These are phyloP conservation scores for Takifugu ocellatus DNA, from an alignment of 2,797 vertebrate species.

Conservation along the genomic window DNA sequence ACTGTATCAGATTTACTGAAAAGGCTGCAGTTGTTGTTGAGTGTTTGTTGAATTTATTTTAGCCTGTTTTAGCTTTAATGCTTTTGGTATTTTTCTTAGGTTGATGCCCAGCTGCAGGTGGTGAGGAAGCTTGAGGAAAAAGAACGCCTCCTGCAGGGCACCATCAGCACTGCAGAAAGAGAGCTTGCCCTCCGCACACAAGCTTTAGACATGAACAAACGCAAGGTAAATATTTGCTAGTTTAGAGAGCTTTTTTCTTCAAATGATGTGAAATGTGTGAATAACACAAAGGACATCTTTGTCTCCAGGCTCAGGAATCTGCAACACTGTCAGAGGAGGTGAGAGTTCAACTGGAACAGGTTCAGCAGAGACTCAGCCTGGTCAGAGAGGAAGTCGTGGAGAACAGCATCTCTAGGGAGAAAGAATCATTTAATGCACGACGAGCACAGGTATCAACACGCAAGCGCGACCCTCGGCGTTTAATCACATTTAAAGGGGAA, in stretches of 20 bases:
- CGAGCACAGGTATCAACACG: conserved; percentile 83
- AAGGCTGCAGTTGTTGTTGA: not conserved
- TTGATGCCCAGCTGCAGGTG: conserved; percentile 94
- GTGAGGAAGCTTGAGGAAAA: conserved; percentile 96
- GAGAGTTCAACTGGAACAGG: conserved; percentile 85
- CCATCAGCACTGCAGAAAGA: conserved; percentile 91
- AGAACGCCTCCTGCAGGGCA: conserved; percentile 94
- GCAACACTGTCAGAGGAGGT: conserved; percentile 88
- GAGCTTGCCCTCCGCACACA: conserved; percentile 90
- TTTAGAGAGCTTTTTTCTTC: no score
- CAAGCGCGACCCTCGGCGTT: no score
- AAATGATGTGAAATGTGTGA: not conserved
- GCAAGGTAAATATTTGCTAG: conserved; percentile 79
- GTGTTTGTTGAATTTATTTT: not conserved
- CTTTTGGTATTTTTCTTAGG: conserved; percentile 66
- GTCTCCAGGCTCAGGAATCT: conserved; percentile 85
- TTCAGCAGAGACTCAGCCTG: conserved; percentile 88
- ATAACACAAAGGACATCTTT: not conserved
- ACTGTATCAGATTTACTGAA: not conserved
- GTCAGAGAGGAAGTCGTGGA: conserved; percentile 93
- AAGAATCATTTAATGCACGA: conserved; percentile 93
- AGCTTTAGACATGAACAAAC: conserved; percentile 96
- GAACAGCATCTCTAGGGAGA: conserved; percentile 93
- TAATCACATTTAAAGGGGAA: no score
- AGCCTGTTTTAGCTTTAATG: not conserved